Percentiles rank a stretch among this genome's conserved stretches.
Conservation (phyloP, 2,888 invertebrate genomes). For the Drosophila meridiana region DNA sequence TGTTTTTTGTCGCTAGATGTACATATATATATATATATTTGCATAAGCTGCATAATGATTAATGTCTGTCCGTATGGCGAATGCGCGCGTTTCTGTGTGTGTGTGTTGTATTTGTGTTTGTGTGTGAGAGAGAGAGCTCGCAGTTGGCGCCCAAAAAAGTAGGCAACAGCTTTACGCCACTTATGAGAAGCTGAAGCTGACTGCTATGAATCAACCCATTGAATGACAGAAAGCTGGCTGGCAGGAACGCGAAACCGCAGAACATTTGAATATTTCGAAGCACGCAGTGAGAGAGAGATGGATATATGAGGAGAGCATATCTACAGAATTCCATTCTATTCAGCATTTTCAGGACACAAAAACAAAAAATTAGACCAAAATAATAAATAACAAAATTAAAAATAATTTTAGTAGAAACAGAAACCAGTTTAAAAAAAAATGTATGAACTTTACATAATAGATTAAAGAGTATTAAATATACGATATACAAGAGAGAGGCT, state of each 20-base stretch:
- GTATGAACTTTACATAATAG: background rate
- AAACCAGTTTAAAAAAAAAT: conserved; percentile 14
- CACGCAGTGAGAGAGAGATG: background rate
- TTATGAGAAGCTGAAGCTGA: conserved; percentile 24
- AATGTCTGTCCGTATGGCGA: conserved; percentile 37
- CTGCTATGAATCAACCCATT: conserved; percentile 13
- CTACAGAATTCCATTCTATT: background rate
- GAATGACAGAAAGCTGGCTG: conserved; percentile 23
- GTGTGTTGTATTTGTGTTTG: background rate
- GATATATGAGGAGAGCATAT: background rate
- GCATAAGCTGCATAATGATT: conserved; percentile 21
- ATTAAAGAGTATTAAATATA: conserved; percentile 6
- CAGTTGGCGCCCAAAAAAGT: conserved; percentile 6
- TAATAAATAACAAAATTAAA: conserved; percentile 1
- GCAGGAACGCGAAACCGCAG: background rate
- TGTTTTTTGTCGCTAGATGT: background rate
- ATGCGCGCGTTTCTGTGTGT: conserved; percentile 5
- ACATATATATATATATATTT: conserved; percentile 16
- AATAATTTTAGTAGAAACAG: background rate
- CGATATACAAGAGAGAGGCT: conserved; percentile 1
- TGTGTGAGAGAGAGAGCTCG: conserved; percentile 3
- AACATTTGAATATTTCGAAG: background rate
- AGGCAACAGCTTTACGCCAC: conserved; percentile 8
- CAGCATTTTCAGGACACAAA: background rate
- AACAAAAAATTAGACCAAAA: background rate